phyloP scores from a whole-genome alignment of 1,140 invertebrate species.

The Rhysida immarginata region DNA sequence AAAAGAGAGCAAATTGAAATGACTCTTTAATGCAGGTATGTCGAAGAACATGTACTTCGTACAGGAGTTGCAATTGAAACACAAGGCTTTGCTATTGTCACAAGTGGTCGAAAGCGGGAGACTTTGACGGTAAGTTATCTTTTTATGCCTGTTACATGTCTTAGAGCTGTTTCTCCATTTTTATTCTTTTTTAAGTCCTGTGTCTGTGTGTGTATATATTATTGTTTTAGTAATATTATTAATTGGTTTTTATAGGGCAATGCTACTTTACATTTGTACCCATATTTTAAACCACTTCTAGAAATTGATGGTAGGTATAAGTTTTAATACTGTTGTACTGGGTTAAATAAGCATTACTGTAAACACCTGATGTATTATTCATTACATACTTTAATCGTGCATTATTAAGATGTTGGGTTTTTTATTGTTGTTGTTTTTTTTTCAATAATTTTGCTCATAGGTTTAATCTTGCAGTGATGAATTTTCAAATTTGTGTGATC shows the following conservation, averaged over 20 bases:
- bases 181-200: constrained; percentile 1
- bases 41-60: constrained; percentile 43
- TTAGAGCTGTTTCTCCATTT: constrained; percentile 5
- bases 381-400: too few relatives aligned
- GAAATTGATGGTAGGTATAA: constrained; percentile 39
- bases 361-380: too few relatives aligned
- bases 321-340: too few relatives aligned
- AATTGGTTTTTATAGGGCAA: constrained; percentile 32
- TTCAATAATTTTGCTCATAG: too few relatives aligned
- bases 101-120: constrained; percentile 41
- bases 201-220: not conserved
- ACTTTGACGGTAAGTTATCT: constrained; percentile 35
- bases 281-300: constrained; percentile 40
- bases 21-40: constrained; percentile 36
- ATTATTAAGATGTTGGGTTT: too few relatives aligned
- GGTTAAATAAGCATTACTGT: too few relatives aligned
- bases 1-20: too few relatives aligned
- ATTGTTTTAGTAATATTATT: constrained; percentile 13
- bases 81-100: constrained; percentile 42
- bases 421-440: too few relatives aligned
- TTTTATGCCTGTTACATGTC: too few relatives aligned
- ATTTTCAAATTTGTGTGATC: too few relatives aligned
- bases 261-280: constrained; percentile 43
- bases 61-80: constrained; percentile 48
- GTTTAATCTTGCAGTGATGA: too few relatives aligned